Percentiles rank a stretch among this genome's conserved stretches.
Conservation (phyloP, 2,113 vertebrate species). For the Pholis gunnellus region DNA sequence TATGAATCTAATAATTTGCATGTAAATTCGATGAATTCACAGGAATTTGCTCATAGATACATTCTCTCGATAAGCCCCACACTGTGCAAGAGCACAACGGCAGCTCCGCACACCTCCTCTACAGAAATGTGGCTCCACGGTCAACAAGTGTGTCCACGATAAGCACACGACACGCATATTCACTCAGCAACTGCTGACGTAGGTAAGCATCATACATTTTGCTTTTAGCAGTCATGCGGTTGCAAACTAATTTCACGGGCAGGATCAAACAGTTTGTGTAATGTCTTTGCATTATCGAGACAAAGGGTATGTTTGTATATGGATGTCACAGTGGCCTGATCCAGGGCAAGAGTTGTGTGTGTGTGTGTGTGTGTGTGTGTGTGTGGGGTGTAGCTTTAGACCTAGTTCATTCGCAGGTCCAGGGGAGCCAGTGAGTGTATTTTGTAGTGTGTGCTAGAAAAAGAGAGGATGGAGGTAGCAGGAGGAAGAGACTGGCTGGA, state of each 20-base stretch:
- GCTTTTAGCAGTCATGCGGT: conserved; percentile 31
- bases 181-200: conserved; percentile 20
- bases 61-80: not conserved
- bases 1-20: not conserved
- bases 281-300: conserved; percentile 16
- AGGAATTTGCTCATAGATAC: not conserved
- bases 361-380: not conserved
- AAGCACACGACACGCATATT: not conserved
- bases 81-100: not conserved
- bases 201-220: not conserved
- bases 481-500: not conserved
- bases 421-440: not conserved
- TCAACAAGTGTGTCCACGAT: not conserved
- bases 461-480: not conserved
- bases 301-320: conserved; percentile 24
- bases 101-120: too few relatives aligned
- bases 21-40: not conserved
- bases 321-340: not conserved
- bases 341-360: not conserved
- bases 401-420: not conserved
- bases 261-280: conserved; percentile 2
- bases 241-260: conserved; percentile 2
- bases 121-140: too few relatives aligned
- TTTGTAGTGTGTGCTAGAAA: not conserved
- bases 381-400: not conserved